Conservation (phyloP, 2,113 vertebrate genomes). For the Rhabdomys dilectus region DNA sequence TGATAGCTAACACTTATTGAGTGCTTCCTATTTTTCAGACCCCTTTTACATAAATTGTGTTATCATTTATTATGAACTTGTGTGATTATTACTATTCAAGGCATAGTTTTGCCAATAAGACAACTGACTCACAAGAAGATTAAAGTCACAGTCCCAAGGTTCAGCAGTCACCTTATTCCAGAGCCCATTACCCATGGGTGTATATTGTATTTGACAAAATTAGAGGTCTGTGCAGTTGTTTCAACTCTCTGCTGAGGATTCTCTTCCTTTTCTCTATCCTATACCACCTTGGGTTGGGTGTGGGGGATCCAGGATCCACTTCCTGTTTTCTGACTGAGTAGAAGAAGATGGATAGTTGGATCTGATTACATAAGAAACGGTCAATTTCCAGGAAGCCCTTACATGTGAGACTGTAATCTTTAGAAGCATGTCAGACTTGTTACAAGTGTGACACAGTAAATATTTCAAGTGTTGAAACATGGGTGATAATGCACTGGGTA, state of each 20-base stretch:
- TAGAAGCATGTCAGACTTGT: constrained; percentile 38
- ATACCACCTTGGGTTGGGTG: neutral
- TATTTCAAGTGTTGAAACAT: constrained; percentile 17
- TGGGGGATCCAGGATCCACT: neutral
- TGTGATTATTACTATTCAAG: constrained; percentile 26
- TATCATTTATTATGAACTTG: constrained; percentile 19
- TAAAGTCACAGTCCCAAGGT: constrained; percentile 11
- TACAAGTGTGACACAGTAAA: constrained; percentile 17
- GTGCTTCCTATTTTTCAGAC: constrained; percentile 18
- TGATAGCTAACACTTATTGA: neutral
- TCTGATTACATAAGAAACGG: constrained; percentile 38
- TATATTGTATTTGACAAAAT: constrained; percentile 20
- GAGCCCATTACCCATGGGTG: constrained; percentile 43
- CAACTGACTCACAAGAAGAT: constrained; percentile 25
- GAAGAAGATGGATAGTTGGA: constrained; percentile 52
- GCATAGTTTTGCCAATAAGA: constrained; percentile 33
- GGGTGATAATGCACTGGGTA: constrained; percentile 18
- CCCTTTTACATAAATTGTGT: constrained; percentile 55
- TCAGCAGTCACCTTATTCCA: neutral
- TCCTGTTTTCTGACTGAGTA: constrained; percentile 34
- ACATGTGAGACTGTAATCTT: constrained; percentile 40
- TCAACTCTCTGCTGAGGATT: neutral
- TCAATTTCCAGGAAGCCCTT: constrained; percentile 24
- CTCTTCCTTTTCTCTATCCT: constrained; percentile 1
- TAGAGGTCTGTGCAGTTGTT: neutral